A percentile compares a stretch with the other conserved stretches of the same genome.
Evolutionary conservation across 2,797 vertebrate genomes (phyloP).

Genomic region (Triplophysa yarkandensis): DNA sequence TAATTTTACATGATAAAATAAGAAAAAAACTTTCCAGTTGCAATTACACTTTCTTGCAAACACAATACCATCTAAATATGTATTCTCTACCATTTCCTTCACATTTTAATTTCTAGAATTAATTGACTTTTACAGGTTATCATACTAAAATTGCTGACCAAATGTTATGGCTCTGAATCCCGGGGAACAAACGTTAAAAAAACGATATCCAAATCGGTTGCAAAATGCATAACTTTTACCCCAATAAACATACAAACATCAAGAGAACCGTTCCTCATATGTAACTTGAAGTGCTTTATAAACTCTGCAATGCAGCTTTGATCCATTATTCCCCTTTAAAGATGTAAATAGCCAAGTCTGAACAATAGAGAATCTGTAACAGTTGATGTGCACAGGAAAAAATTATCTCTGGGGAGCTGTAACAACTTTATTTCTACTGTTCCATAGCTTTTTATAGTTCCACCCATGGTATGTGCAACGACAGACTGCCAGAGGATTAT

Average conservation of each 20-base stretch:
- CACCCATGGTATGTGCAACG: conserved; percentile 27
- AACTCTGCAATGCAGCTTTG: background rate
- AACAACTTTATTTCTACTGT: conserved; percentile 11
- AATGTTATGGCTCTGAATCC: no score
- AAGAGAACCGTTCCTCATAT: background rate
- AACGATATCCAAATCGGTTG: no score
- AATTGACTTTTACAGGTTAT: background rate
- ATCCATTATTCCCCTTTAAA: background rate
- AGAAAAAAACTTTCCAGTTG: no score
- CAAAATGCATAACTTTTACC: background rate
- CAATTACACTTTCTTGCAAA: no score
- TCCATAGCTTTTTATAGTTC: conserved; percentile 16
- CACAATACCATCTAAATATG: background rate
- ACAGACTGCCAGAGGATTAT: conserved; percentile 41
- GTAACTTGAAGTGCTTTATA: background rate
- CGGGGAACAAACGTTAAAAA: no score
- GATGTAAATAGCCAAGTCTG: background rate
- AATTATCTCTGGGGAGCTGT: background rate
- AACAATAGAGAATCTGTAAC: background rate
- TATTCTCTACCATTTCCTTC: background rate
- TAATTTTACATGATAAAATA: no score
- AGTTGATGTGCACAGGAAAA: background rate
- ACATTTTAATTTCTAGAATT: background rate
- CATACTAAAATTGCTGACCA: background rate
- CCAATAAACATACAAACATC: background rate